Evolutionary conservation across 2,888 invertebrate genomes (phyloP).

Genomic region (Hoplodrina blanda): DNA sequence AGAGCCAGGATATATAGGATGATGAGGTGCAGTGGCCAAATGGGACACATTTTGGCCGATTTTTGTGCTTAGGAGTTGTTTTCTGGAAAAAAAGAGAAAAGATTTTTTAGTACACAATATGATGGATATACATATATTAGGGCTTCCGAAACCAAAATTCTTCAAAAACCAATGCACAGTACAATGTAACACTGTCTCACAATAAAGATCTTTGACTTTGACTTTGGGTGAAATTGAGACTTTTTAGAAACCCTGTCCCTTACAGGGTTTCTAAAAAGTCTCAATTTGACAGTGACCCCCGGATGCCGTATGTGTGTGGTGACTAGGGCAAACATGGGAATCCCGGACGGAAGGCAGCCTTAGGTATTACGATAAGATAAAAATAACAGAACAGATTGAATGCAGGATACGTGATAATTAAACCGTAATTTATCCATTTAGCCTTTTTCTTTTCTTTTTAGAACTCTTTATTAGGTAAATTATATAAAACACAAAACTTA

Average conservation of each 20-base stretch:
- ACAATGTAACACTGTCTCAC: no score
- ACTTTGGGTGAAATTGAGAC: no score
- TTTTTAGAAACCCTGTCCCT: no score
- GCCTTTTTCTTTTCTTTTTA: neutral
- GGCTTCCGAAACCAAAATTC: no score
- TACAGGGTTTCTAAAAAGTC: no score
- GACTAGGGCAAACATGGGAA: no score
- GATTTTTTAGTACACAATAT: neutral
- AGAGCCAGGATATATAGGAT: constrained; percentile 89
- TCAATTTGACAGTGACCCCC: neutral
- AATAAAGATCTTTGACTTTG: no score
- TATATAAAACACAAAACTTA: no score
- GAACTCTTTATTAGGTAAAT: no score
- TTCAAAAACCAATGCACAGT: no score
- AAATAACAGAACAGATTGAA: neutral
- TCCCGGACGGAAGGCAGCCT: no score
- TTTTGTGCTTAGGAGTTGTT: constrained; percentile 37
- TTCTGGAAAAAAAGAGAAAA: constrained; percentile 46
- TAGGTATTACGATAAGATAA: no score
- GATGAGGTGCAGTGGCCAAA: constrained; percentile 91
- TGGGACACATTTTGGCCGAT: constrained; percentile 89
- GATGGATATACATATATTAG: neutral
- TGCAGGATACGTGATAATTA: constrained; percentile 5
- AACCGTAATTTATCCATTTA: constrained; percentile 8
- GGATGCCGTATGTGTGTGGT: neutral